Conservation (phyloP, 2,888 invertebrate genomes). For the Lithophane socia region DNA sequence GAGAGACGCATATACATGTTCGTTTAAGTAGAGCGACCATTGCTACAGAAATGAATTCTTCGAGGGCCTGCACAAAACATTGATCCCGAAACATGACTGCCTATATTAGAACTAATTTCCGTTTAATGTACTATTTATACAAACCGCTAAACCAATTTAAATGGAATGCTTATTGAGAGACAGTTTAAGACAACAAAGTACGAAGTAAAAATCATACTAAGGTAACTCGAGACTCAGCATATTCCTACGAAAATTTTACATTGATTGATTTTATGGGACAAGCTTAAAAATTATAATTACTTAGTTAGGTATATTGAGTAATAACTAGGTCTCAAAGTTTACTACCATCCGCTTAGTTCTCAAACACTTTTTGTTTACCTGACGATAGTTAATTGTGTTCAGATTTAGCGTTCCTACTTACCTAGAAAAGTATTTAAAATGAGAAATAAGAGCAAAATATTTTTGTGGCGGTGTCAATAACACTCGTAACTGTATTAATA, state of each 20-base stretch:
- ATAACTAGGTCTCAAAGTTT: background rate
- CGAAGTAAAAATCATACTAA: slow-evolving; percentile 3
- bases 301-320: background rate
- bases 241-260: background rate
- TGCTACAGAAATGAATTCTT: background rate
- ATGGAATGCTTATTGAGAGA: slow-evolving; percentile 5
- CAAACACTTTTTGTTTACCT: background rate
- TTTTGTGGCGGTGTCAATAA: slow-evolving; percentile 3
- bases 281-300: slow-evolving; percentile 11
- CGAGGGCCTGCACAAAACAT: background rate
- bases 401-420: background rate
- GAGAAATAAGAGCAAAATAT: slow-evolving; percentile 17
- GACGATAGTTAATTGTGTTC: too few relatives aligned
- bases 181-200: slow-evolving; percentile 10
- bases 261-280: slow-evolving; percentile 8
- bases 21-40: too few relatives aligned
- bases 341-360: background rate
- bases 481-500: slow-evolving; percentile 7
- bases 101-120: background rate
- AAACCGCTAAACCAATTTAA: slow-evolving; percentile 3
- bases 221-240: background rate
- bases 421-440: background rate
- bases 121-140: background rate
- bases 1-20: background rate
- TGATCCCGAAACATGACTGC: background rate